A percentile compares a stretch with the other conserved stretches of the same genome.
phyloP scores from a whole-genome alignment of 2,113 vertebrate species.

The Pedionomus torquatus region DNA sequence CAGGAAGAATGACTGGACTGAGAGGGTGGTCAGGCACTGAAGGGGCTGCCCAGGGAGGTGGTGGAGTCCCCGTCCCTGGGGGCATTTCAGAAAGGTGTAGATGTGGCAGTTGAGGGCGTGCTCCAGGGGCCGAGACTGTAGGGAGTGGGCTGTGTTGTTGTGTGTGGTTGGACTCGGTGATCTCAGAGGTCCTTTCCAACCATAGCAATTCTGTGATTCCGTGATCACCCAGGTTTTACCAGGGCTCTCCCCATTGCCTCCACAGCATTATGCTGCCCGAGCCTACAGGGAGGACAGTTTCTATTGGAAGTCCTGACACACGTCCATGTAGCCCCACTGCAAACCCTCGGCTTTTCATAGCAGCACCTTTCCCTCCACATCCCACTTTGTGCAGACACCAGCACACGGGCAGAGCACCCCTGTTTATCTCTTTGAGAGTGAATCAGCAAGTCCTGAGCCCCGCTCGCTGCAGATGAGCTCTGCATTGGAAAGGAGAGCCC shows the following conservation, averaged over 20 bases:
- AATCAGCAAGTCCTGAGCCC: not conserved
- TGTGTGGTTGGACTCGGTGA: too few species aligned
- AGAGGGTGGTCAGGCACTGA: too few species aligned
- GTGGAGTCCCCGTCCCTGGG: too few species aligned
- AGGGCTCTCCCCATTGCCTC: not conserved
- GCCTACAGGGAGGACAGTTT: not conserved
- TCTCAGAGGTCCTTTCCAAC: too few species aligned
- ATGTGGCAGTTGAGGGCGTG: too few species aligned
- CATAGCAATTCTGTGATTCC: too few species aligned
- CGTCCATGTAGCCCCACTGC: fast-evolving
- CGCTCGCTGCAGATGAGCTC: not conserved
- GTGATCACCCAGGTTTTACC: not conserved
- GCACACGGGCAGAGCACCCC: not conserved
- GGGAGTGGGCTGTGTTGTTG: too few species aligned
- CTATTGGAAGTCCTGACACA: not conserved
- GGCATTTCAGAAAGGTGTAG: too few species aligned
- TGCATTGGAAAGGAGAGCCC: not conserved
- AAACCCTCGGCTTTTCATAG: fast-evolving
- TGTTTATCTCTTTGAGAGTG: not conserved
- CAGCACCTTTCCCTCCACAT: not conserved
- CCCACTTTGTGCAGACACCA: fast-evolving
- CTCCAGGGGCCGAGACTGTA: too few species aligned
- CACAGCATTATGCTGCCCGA: fast-evolving
- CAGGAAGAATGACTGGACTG: too few species aligned
- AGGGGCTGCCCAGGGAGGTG: too few species aligned